These are phyloP conservation scores for Pandemis corylana DNA, from an alignment of 2,888 invertebrate species.

Conservation along the genomic window DNA sequence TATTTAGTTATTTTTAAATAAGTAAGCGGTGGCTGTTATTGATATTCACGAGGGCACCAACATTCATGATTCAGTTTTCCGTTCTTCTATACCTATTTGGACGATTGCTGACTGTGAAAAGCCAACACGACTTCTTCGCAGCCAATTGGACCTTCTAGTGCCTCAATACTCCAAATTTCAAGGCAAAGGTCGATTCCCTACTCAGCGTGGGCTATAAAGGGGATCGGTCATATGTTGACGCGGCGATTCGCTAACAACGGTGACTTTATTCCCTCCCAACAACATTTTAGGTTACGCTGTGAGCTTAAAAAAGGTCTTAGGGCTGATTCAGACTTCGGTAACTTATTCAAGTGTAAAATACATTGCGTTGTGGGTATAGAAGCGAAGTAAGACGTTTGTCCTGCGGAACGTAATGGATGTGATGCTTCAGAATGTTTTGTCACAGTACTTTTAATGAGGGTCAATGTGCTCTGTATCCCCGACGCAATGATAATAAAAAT, in stretches of 20 bases:
- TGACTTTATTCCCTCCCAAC: constrained; percentile 63
- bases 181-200: constrained; percentile 45
- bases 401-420: too few relatives aligned
- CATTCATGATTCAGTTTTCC: too few relatives aligned
- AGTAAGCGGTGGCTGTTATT: too few relatives aligned
- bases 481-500: too few relatives aligned
- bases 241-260: constrained; percentile 69
- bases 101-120: neutral
- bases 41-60: too few relatives aligned
- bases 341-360: neutral
- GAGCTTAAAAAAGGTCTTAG: neutral
- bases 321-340: neutral
- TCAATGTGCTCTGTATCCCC: too few relatives aligned
- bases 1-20: too few relatives aligned
- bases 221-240: constrained; percentile 49
- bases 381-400: neutral
- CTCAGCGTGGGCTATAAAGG: constrained; percentile 51
- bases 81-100: neutral
- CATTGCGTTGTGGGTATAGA: neutral
- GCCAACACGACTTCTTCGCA: neutral
- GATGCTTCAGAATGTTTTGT: too few relatives aligned
- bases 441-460: too few relatives aligned
- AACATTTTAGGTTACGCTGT: constrained; percentile 22
- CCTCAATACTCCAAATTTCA: neutral
- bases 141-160: too few relatives aligned